Percentiles rank a stretch among this genome's conserved stretches.
phyloP scores from a whole-genome alignment of 2,888 invertebrate genomes.

The Cheilosia soror region DNA sequence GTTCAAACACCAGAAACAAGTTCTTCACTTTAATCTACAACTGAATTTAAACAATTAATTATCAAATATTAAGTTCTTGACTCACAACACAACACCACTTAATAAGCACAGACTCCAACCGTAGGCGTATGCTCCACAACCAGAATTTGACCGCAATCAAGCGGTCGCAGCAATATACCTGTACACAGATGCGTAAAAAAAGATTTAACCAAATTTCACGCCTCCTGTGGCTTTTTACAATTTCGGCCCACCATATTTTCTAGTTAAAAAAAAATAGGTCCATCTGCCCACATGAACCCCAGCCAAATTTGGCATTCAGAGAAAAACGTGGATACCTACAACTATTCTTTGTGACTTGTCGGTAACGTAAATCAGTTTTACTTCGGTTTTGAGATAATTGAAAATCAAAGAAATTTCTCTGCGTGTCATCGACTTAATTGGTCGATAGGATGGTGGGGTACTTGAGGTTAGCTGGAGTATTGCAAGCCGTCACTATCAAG shows the following conservation, averaged over 20 bases:
- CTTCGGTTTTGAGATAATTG: constrained; percentile 9
- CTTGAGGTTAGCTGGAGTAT: constrained; percentile 14
- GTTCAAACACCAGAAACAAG: constrained; percentile 26
- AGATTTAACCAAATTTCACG: constrained; percentile 26
- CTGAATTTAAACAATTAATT: constrained; percentile 36
- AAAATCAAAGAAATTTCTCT: constrained; percentile 27
- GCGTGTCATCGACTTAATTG: constrained; percentile 22
- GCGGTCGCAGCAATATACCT: neutral
- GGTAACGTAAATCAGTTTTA: constrained; percentile 53
- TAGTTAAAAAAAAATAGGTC: constrained; percentile 23
- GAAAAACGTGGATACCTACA: constrained; percentile 25
- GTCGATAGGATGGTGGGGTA: constrained; percentile 3
- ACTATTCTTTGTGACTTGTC: constrained; percentile 17
- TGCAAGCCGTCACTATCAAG: constrained; percentile 49
- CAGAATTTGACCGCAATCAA: constrained; percentile 53
- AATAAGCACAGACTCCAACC: neutral
- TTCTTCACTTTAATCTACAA: constrained; percentile 7
- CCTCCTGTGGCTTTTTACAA: constrained; percentile 11
- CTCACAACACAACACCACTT: constrained; percentile 8
- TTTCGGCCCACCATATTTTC: constrained; percentile 17
- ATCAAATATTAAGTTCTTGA: constrained; percentile 10
- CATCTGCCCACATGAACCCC: constrained; percentile 57
- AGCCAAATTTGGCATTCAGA: constrained; percentile 52
- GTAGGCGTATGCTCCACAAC: constrained; percentile 50
- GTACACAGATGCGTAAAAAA: constrained; percentile 9